Percentiles rank a stretch among this genome's conserved stretches.
Evolutionary conservation across 2,888 invertebrate genomes (phyloP).

Genomic region (Antitype chi): DNA sequence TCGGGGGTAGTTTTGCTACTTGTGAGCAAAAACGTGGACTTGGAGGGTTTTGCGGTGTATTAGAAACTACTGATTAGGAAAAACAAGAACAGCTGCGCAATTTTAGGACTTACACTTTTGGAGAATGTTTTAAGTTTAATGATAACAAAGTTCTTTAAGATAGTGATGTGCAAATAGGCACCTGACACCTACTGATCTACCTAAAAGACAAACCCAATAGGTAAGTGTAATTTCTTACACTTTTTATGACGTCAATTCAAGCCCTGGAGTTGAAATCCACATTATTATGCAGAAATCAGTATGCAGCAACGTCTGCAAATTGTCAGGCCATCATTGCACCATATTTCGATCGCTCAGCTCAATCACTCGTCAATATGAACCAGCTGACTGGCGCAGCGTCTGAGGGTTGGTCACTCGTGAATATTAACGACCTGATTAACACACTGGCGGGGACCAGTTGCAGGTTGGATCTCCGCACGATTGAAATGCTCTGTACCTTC

Average conservation of each 20-base stretch:
- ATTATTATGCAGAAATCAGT: background rate
- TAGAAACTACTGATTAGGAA: background rate
- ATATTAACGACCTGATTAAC: slow-evolving; percentile 30
- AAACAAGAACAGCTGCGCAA: background rate
- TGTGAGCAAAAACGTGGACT: slow-evolving; percentile 18
- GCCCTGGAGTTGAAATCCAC: background rate
- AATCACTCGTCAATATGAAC: slow-evolving; percentile 19
- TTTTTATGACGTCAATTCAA: background rate
- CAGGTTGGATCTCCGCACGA: too few relatives aligned
- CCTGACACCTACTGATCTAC: background rate
- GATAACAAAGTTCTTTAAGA: background rate
- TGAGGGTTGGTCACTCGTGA: slow-evolving; percentile 23
- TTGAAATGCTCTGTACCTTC: background rate
- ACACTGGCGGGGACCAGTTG: background rate
- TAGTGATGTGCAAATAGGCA: background rate
- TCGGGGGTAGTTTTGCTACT: slow-evolving; percentile 43
- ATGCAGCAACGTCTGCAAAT: background rate
- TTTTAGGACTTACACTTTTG: background rate
- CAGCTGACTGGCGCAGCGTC: slow-evolving; percentile 9
- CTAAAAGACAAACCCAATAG: too few relatives aligned
- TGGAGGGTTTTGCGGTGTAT: background rate
- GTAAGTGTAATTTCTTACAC: background rate
- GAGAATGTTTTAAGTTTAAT: background rate
- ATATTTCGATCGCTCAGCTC: slow-evolving; percentile 23
- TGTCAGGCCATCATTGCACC: slow-evolving; percentile 8